Conservation (phyloP, 2,113 vertebrate species). For the Pachypanchax playfairii region DNA sequence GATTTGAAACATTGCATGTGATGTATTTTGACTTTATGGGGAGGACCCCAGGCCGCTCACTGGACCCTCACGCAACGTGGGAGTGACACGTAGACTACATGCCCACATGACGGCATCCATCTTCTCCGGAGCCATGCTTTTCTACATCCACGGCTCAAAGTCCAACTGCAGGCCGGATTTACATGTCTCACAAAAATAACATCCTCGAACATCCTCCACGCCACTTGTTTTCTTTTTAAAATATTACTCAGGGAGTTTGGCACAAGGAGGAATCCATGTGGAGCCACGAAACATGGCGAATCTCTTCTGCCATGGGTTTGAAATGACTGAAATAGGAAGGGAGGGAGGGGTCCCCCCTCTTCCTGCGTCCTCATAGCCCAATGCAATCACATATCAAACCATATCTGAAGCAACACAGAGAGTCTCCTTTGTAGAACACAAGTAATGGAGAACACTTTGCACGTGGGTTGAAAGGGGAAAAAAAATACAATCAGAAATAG, state of each 20-base stretch:
- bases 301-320: slow-evolving; percentile 31
- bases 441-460: no score
- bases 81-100: slow-evolving; percentile 66
- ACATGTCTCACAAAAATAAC: slow-evolving; percentile 2
- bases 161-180: slow-evolving; percentile 58
- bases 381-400: slow-evolving; percentile 24
- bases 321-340: slow-evolving; percentile 49
- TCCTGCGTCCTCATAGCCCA: slow-evolving; percentile 34
- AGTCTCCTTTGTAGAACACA: no score
- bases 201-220: no score
- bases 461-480: no score
- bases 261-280: slow-evolving; percentile 21
- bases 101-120: slow-evolving; percentile 73
- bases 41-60: slow-evolving; percentile 9
- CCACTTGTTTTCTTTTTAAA: not conserved
- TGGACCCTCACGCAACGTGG: slow-evolving; percentile 52
- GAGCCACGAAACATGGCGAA: slow-evolving; percentile 50
- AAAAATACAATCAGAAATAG: no score
- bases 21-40: not conserved
- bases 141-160: slow-evolving; percentile 51
- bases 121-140: slow-evolving; percentile 58
- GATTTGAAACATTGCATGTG: slow-evolving; percentile 15
- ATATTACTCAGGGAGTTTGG: not conserved
- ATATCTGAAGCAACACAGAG: no score
- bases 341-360: slow-evolving; percentile 62